Conservation (phyloP, 1,140 invertebrate species). For the Spodoptera litura region DNA sequence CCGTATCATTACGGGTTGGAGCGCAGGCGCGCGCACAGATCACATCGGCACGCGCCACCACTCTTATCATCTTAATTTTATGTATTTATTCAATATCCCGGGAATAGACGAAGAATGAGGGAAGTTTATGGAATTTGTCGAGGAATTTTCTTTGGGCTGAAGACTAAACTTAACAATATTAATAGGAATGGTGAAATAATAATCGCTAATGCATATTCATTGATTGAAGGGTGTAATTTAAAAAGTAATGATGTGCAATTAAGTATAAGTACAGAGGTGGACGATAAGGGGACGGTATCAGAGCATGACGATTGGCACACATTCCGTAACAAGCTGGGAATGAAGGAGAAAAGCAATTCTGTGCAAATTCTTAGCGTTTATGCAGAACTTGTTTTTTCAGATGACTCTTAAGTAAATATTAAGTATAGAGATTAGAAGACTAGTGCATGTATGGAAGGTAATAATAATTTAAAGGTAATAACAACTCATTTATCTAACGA, state of each 20-base stretch:
- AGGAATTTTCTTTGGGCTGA: no score
- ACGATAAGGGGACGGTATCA: constrained; percentile 4
- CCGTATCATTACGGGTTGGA: constrained; percentile 60
- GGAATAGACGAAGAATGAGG: constrained; percentile 14
- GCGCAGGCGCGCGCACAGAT: constrained; percentile 48
- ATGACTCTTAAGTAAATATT: no score
- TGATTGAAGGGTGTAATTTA: neutral
- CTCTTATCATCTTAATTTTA: constrained; percentile 47
- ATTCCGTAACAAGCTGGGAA: constrained; percentile 13
- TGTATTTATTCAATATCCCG: constrained; percentile 45
- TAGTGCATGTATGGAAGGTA: neutral
- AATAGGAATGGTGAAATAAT: neutral
- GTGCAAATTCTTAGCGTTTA: constrained; percentile 14
- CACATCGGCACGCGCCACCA: constrained; percentile 51
- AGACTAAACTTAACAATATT: no score
- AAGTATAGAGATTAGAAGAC: no score
- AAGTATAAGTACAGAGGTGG: neutral
- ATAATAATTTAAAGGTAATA: neutral
- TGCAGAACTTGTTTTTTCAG: neutral
- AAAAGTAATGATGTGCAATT: constrained; percentile 7
- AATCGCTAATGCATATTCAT: neutral
- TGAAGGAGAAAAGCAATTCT: constrained; percentile 14
- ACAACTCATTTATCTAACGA: constrained; percentile 9
- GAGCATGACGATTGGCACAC: constrained; percentile 25
- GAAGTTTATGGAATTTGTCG: neutral